Evolutionary conservation across 53 echinoderm and acorn worm species (phyloP), one percentile per base, ranked within the genome.

Genomic region (Patiria pectinifera): DNA sequence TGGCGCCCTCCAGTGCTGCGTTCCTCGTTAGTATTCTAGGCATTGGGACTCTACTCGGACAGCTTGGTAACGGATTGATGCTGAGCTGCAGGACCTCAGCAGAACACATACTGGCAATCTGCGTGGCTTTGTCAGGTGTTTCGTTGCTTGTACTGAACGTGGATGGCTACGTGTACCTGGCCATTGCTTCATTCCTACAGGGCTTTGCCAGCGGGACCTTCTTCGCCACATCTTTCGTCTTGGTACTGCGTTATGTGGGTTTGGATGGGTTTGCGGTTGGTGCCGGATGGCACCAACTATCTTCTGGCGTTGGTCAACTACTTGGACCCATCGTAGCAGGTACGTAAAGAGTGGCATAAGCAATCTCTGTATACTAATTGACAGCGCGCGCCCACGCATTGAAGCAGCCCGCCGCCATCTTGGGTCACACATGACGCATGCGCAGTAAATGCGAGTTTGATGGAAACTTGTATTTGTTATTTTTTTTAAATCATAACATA

Each of bases 1-100:
- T 82, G 8, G n/a, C 82, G 82, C 82, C 82, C 82, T 49, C 82
- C 45, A 82, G 7, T 14, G 93, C 95, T 15, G 91, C 95, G n/a
- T 95, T 86, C 26, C 71, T 95, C 5, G 22, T 95, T 16, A 93
- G 91, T 2, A 71, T 91, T 1, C 25, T 93, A 4, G 95, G 95
- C 75, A 62, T 93, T 48, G 91, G 93, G 63, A 91, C 87, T 35
- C 76, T 91, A 18, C 6, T 91, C 18, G 89, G 93, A 46, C 82
- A 93, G 3, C 87, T 78, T 2, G 78, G 80, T 6, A 93, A 93
- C 82, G 93, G 93, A 11, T 16, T 82, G 21, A 3, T 82, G 11
- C 11, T 82, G 4, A 59, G 82, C 59, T 82, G 82, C 49, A 82
- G 49, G 59, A 12, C 49, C 11, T 82, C 82, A 10, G 53, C 82